Conservation (phyloP, 2,888 invertebrate genomes). For the Chaetogeoica ovagalla region DNA sequence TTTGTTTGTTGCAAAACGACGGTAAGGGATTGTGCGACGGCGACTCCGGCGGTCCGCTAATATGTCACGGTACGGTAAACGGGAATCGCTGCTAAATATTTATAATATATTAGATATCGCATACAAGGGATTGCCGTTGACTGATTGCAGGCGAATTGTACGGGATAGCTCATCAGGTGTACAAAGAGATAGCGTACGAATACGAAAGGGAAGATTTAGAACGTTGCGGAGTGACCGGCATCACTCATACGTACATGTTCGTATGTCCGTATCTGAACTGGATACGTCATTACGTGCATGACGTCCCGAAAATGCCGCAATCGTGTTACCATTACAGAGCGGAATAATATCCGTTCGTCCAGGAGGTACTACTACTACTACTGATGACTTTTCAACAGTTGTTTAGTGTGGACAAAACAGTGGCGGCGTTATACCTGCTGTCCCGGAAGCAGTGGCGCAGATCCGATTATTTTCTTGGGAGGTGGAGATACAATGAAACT, state of each 20-base stretch:
- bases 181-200: conserved; percentile 47
- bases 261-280: conserved; percentile 56
- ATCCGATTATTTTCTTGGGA: too few species aligned
- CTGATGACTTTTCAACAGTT: too few species aligned
- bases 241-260: conserved; percentile 56
- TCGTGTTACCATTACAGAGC: conserved; percentile 49
- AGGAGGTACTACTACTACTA: conserved; percentile 69
- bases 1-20: conserved; percentile 41
- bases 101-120: too few species aligned
- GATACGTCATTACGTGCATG: conserved; percentile 54
- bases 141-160: conserved; percentile 54
- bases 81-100: neutral
- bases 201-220: conserved; percentile 51
- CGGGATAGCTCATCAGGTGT: conserved; percentile 56
- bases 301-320: conserved; percentile 54
- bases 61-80: conserved; percentile 22
- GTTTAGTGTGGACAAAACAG: too few species aligned
- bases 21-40: conserved; percentile 44
- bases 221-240: conserved; percentile 54
- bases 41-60: conserved; percentile 37
- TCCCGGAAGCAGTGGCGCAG: too few species aligned
- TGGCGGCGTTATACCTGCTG: too few species aligned
- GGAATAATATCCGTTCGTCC: conserved; percentile 66
- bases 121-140: neutral
- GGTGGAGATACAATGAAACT: too few species aligned